Base-by-base conservation (phyloP, 2,113 vertebrate species). In the Rhinogobius similis region DNA sequence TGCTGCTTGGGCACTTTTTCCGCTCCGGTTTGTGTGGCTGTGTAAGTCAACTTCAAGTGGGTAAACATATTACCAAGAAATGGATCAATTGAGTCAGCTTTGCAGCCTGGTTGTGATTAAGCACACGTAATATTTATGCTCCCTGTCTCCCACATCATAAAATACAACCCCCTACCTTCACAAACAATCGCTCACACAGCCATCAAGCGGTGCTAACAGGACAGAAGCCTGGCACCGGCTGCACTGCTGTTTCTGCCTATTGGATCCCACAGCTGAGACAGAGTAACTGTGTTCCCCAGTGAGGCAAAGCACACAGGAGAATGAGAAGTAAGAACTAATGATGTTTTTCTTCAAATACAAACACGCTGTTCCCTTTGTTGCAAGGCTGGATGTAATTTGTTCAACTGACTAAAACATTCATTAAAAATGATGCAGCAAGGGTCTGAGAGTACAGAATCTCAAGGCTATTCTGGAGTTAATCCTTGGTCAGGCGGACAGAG, bases 101-200 rank as follows among this genome's bases (percentile, higher is more conserved):
- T 73, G 75, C 73, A 39, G 18, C 86, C 85, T 56, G 62, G 79
- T 72, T 90, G 84, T 89, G 88, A 93, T 90, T 90, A 84, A 73
- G 65, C 76, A 64, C 70, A 6, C 10, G 69, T n/a, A 20, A 81
- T 86, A 89, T 93, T 92, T 90, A 89, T 82, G 78, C 68, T 61
- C 68, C 82, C 81, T 81, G 87, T 88, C 83, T 78, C 66, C 83
- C 66, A 80, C 75, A 77, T 83, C 41, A 20, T 94, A 89, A 93
- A 93, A 89, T 81, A 88, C 52, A 78, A 59, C 69, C 32, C 56
- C 29, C 55, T 52, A 56, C 43, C 38, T 43, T 72, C 65, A 43
- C 44, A 46, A 43, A 36, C 72, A 66, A 75, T 41, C 75, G 32
- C 55, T 48, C 65, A 71, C 67, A 66, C 70, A 41, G 72, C 48